phyloP scores from a whole-genome alignment of 23 tunicate genomes.

The Trididemnum miniatum region DNA sequence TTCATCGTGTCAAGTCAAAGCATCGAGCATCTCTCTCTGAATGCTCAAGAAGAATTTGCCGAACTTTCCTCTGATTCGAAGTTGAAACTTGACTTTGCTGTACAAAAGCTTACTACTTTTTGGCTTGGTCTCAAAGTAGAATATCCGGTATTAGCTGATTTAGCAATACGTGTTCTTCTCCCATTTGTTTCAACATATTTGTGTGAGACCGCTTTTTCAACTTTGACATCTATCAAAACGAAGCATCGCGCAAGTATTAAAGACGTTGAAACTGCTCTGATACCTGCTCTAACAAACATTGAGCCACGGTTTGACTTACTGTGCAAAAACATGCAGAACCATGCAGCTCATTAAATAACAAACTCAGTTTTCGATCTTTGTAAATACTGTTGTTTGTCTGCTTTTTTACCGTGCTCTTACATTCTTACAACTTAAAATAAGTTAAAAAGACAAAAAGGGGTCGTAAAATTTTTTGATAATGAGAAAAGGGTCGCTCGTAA shows the following conservation, averaged over 20 bases:
- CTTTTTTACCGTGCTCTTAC: neutral
- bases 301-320: too few species aligned
- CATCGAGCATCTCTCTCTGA: slow-evolving; percentile 34
- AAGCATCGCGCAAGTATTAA: neutral
- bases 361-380: neutral
- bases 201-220: neutral
- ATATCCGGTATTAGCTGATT: slow-evolving; percentile 21
- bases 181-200: too few species aligned
- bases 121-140: too few species aligned
- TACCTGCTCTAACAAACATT: neutral
- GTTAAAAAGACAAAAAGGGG: neutral
- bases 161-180: too few species aligned
- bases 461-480: neutral
- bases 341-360: neutral
- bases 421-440: too few species aligned
- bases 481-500: neutral
- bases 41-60: too few species aligned
- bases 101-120: too few species aligned
- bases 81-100: too few species aligned
- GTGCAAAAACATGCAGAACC: slow-evolving; percentile 1
- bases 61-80: too few species aligned
- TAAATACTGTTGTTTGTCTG: slow-evolving; percentile 1
- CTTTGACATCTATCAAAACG: slow-evolving; percentile 1
- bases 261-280: neutral
- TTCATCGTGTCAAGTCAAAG: slow-evolving; percentile 13